Evolutionary conservation across 1,140 invertebrate genomes (phyloP).

Genomic region (Ctenoplectra terminalis): DNA sequence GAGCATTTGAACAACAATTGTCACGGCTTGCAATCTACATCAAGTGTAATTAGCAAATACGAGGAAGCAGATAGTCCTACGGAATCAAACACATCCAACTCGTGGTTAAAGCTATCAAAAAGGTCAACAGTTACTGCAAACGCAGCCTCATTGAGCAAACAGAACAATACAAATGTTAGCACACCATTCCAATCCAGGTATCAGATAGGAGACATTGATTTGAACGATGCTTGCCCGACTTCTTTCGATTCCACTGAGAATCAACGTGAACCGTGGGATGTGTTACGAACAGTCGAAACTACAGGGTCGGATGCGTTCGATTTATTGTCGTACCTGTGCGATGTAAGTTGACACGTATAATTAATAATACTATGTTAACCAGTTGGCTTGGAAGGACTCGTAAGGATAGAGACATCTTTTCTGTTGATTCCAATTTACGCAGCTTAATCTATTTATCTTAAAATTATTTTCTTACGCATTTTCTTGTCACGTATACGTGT

Average conservation of each 20-base stretch:
- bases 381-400: no score
- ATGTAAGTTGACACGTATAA: constrained; percentile 70
- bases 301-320: constrained; percentile 75
- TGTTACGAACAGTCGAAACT: constrained; percentile 68
- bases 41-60: constrained; percentile 32
- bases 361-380: no score
- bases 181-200: constrained; percentile 25
- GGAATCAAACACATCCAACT: constrained; percentile 17
- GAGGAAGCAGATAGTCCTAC: constrained; percentile 25
- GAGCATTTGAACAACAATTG: constrained; percentile 29
- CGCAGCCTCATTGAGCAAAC: constrained; percentile 41
- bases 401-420: no score
- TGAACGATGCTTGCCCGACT: constrained; percentile 37
- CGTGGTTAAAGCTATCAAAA: constrained; percentile 47
- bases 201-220: constrained; percentile 31
- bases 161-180: constrained; percentile 25
- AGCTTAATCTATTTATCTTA: no score
- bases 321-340: constrained; percentile 78
- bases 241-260: constrained; percentile 36
- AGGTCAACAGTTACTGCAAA: constrained; percentile 40
- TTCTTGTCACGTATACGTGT: no score
- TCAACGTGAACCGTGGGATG: constrained; percentile 67
- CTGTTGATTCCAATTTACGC: no score
- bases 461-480: no score
- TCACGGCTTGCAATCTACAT: constrained; percentile 43